These are phyloP conservation scores for Diplodus puntazzo DNA, from an alignment of 2,797 vertebrate genomes.

Conservation along the genomic window DNA sequence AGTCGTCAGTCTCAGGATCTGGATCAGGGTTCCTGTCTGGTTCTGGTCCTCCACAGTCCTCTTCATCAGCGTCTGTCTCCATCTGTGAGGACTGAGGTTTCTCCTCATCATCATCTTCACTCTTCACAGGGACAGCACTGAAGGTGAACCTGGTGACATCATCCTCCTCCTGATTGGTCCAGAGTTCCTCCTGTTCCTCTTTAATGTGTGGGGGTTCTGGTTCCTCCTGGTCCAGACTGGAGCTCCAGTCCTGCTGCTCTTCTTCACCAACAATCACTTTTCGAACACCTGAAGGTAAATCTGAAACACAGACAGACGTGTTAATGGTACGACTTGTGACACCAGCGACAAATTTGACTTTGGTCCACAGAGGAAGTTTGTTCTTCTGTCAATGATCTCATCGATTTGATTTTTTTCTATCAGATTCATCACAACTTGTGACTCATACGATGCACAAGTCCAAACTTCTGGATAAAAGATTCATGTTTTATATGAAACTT, in stretches of 20 bases:
- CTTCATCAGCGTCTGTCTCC: conserved; percentile 4
- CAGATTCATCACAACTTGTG: too few relatives aligned
- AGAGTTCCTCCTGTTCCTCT: conserved; percentile 28
- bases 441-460: too few relatives aligned
- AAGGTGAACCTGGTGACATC: conserved; percentile 1
- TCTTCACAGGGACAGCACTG: conserved; percentile 37
- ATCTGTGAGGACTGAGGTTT: conserved; percentile 18
- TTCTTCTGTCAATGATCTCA: too few relatives aligned
- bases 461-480: too few relatives aligned
- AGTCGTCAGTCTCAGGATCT: neutral
- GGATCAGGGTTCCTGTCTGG: neutral
- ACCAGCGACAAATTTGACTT: too few relatives aligned
- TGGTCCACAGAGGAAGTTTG: too few relatives aligned
- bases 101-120: conserved; percentile 29
- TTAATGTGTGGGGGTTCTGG: neutral
- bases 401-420: too few relatives aligned
- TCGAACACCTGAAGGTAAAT: conserved; percentile 9
- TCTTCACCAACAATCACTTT: conserved; percentile 29
- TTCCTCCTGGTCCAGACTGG: neutral
- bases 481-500: too few relatives aligned
- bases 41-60: conserved; percentile 28
- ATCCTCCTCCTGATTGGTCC: conserved; percentile 22
- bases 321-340: too few relatives aligned
- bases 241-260: conserved; percentile 1
- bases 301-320: conserved; percentile 1